phyloP scores from a whole-genome alignment of 2,113 vertebrate species.

The Dicentrarchus labrax region DNA sequence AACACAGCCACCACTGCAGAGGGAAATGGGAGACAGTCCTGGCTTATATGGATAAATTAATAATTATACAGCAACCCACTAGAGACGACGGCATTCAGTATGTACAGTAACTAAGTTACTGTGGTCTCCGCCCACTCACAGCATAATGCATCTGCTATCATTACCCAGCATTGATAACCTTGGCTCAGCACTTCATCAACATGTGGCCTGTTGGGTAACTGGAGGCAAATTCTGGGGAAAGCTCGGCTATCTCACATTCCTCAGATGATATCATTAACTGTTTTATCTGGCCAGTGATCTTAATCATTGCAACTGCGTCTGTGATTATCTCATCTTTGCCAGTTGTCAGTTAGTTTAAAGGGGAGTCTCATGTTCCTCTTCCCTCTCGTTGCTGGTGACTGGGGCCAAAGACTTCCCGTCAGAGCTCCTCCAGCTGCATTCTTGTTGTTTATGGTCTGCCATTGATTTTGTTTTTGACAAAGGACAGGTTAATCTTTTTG shows the following conservation, averaged over 20 bases:
- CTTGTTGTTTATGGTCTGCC: conserved; percentile 36
- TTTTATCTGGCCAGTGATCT: conserved; percentile 41
- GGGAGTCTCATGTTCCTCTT: neutral
- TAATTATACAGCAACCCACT: neutral
- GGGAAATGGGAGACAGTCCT: neutral
- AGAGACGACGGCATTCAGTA: neutral
- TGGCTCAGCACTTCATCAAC: conserved; percentile 29
- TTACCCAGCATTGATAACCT: conserved; percentile 4
- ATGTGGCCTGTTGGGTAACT: conserved; percentile 11
- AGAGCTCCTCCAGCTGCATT: neutral
- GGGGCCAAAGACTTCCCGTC: conserved; percentile 6
- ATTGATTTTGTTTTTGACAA: conserved; percentile 60
- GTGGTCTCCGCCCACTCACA: neutral
- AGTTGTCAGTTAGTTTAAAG: conserved; percentile 40
- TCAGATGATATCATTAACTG: conserved; percentile 42
- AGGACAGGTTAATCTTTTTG: conserved; percentile 62
- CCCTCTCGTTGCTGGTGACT: conserved; percentile 4
- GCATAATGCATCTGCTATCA: neutral
- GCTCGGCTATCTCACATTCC: conserved; percentile 16
- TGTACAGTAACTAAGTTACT: neutral
- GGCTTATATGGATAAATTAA: neutral
- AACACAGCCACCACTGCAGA: neutral
- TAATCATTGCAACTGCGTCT: conserved; percentile 25
- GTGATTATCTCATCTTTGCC: conserved; percentile 34
- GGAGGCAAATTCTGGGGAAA: conserved; percentile 26